Evolutionary conservation across 1,140 invertebrate species (phyloP), one percentile per base, ranked within the genome.

Genomic region (Condylostylus longicornis): DNA sequence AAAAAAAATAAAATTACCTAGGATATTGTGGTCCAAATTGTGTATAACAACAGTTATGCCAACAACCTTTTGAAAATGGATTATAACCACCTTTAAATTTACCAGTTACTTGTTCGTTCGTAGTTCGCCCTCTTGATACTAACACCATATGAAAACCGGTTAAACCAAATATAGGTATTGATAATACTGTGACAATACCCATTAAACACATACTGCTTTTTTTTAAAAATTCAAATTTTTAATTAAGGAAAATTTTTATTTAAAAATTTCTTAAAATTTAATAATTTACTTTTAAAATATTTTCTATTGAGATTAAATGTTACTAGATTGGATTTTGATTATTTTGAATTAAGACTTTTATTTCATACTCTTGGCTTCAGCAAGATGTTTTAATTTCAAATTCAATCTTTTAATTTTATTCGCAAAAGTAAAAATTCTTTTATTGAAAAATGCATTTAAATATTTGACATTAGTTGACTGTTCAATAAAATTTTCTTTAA

Each of bases 21-120:
- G 91, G 91, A 72, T 88, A 96, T 63, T 89, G 83, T 33, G 91
- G 91, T 45, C 91, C 91, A 67, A 89, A 97, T 50, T 96, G 77
- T 43, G 83, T 83, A 63, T 90, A 89, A 62, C 84, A 89, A 64
- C 90, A 95, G 63, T 98, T 98, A 51, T 77, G 72, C 69, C 82
- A 79, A 60, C 90, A 96, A 27, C 90, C 90, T 59, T 79, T 72
- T 5, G 87, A 91, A 65, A 96, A 97, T 37, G 93, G 93, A 74
- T 97, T 97, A 61, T 87, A 90, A 18, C 89, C 90, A 35, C 88
- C 88, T 59, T 89, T 87, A 68, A 97, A 97, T 70, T 97, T 97
- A 27, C 90, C 91, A 4, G 94, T 97, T 21, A 98, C 91, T 72
- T 99, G 95, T 68, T 99, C 96, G 68, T 99, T 99, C 39, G 96